These are phyloP conservation scores for Periophthalmodon schlosseri DNA, from an alignment of 2,113 vertebrate species.

Conservation along the genomic window DNA sequence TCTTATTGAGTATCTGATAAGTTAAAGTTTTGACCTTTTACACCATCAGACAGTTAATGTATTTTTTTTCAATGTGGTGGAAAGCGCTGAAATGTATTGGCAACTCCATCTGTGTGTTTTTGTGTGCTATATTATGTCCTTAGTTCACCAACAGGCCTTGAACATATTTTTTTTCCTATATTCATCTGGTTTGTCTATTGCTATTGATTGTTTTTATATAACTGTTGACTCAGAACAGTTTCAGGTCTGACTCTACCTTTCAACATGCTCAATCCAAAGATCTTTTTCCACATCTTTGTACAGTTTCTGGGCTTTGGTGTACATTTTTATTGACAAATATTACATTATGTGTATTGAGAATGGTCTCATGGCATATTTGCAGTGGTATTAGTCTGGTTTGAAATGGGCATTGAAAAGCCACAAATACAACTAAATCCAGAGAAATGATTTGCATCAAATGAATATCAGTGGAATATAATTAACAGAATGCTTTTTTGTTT, in stretches of 20 bases:
- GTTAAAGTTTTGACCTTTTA: constrained; percentile 31
- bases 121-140: constrained; percentile 1
- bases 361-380: constrained; percentile 72
- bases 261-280: constrained; percentile 82
- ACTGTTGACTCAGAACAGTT: constrained; percentile 41
- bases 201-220: constrained; percentile 46
- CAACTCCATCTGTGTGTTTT: neutral
- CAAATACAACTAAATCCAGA: constrained; percentile 16
- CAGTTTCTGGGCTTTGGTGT: constrained; percentile 67
- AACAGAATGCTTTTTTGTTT: constrained; percentile 59
- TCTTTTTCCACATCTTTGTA: constrained; percentile 75
- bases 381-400: constrained; percentile 23
- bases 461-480: constrained; percentile 48
- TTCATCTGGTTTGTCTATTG: constrained; percentile 9
- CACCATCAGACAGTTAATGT: constrained; percentile 27
- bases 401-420: constrained; percentile 5
- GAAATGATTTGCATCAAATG: neutral
- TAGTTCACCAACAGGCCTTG: constrained; percentile 18
- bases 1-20: constrained; percentile 34
- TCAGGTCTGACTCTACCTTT: constrained; percentile 66
- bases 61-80: constrained; percentile 15
- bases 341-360: constrained; percentile 65
- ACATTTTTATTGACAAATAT: constrained; percentile 58
- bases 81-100: constrained; percentile 10
- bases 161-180: constrained; percentile 2